A percentile compares a stretch with the other conserved stretches of the same genome.
Conservation (phyloP, 2,113 vertebrate species). For the Equus quagga region DNA sequence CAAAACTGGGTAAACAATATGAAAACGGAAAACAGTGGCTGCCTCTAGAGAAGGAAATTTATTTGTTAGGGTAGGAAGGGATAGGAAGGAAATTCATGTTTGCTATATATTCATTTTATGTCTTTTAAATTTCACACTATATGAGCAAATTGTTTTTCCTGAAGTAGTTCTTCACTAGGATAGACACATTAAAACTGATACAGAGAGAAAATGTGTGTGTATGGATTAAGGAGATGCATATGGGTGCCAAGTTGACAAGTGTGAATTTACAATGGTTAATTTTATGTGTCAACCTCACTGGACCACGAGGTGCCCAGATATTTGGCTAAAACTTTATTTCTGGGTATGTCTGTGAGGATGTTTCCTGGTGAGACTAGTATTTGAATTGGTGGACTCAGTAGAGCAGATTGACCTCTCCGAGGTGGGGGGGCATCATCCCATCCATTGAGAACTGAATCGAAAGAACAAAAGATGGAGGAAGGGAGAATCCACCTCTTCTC, state of each 20-base stretch:
- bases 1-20: not conserved
- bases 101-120: not conserved
- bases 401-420: not conserved
- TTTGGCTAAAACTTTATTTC: not conserved
- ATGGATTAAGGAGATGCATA: not conserved
- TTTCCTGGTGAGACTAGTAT: not conserved
- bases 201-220: not conserved
- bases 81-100: not conserved
- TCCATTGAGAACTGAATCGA: not conserved
- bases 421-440: no score
- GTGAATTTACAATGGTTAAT: not conserved
- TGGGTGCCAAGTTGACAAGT: not conserved
- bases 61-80: not conserved
- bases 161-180: not conserved
- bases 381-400: not conserved
- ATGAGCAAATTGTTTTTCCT: not conserved
- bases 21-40: not conserved
- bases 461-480: not conserved
- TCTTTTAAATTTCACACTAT: not conserved
- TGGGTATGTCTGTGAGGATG: not conserved
- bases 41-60: not conserved
- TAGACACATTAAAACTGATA: not conserved
- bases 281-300: not conserved
- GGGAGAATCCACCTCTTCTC: not conserved
- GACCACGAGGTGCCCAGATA: not conserved